These are phyloP conservation scores for Nothobranchius kuhntae DNA, from an alignment of 2,113 vertebrate genomes.

Conservation along the genomic window DNA sequence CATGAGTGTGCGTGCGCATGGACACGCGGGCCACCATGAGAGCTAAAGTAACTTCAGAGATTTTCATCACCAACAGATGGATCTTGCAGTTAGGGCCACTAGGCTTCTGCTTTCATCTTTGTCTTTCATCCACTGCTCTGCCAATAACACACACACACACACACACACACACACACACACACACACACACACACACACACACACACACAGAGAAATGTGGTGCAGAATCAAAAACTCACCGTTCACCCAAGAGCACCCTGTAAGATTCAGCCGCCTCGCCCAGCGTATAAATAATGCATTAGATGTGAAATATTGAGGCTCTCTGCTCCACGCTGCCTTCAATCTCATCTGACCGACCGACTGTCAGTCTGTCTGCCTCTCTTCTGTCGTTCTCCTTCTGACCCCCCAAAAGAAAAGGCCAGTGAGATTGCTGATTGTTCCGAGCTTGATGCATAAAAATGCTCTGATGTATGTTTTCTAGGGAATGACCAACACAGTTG, in stretches of 20 bases:
- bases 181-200: constrained; percentile 30
- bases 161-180: constrained; percentile 27
- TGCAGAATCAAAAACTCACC: constrained; percentile 54
- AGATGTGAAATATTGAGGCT: constrained; percentile 68
- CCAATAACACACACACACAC: constrained; percentile 36
- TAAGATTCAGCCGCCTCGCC: constrained; percentile 47
- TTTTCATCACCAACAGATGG: constrained; percentile 62
- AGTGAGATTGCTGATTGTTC: background rate
- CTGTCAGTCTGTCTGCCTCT: constrained; percentile 24
- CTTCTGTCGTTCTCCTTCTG: constrained; percentile 8
- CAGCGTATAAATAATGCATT: constrained; percentile 67
- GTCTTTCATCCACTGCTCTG: constrained; percentile 63
- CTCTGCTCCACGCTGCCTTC: constrained; percentile 45
- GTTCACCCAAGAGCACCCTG: constrained; percentile 62
- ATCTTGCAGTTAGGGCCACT: constrained; percentile 56
- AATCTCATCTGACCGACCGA: constrained; percentile 47
- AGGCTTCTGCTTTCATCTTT: constrained; percentile 72
- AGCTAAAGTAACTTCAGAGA: constrained; percentile 52
- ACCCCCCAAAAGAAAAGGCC: background rate
- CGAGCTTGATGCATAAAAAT: background rate
- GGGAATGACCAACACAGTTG: background rate
- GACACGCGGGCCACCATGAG: constrained; percentile 44
- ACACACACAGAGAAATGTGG: constrained; percentile 7
- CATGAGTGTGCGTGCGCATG: background rate
- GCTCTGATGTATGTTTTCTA: no score